These are phyloP conservation scores for Sparus aurata DNA, from an alignment of 2,797 vertebrate species.

Conservation along the genomic window DNA sequence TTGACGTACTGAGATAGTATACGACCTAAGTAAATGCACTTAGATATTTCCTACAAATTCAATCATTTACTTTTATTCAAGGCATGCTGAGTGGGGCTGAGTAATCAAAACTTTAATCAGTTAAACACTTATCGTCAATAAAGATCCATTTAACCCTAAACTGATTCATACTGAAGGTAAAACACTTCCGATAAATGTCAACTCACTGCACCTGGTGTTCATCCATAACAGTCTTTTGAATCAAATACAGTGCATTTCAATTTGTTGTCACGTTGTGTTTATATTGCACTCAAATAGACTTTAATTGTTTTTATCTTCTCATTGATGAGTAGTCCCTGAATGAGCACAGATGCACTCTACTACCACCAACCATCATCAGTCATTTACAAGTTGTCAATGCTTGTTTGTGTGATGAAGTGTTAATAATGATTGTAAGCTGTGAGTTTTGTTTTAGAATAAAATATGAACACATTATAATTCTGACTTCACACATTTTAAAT, in stretches of 20 bases:
- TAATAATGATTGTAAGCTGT: neutral
- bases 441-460: conserved; percentile 3
- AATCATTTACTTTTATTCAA: neutral
- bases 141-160: neutral
- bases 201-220: neutral
- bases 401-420: neutral
- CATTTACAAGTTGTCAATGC: neutral
- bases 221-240: neutral
- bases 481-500: conserved; percentile 34
- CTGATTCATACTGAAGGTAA: neutral
- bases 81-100: no score
- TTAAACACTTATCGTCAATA: neutral
- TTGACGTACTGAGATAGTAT: no score
- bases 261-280: neutral
- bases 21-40: no score
- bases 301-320: neutral
- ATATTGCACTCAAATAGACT: neutral
- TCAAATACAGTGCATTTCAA: neutral
- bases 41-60: no score
- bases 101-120: neutral
- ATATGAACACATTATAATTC: conserved; percentile 3
- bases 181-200: neutral
- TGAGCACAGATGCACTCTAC: neutral
- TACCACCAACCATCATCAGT: neutral
- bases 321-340: neutral